Conservation (phyloP, 2,113 vertebrate genomes). For the Hystrix cristata region DNA sequence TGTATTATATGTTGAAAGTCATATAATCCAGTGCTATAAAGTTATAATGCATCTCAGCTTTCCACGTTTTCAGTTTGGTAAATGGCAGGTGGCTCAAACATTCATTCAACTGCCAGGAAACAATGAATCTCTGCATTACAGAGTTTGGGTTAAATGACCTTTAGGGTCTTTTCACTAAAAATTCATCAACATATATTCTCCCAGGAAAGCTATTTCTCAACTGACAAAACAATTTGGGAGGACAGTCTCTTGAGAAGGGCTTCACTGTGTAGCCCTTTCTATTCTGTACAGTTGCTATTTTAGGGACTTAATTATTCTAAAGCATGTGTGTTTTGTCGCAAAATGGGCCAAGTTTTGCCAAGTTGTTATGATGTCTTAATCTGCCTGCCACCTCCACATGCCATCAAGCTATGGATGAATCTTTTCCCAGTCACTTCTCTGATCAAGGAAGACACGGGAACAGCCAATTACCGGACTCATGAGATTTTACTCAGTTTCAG, state of each 20-base stretch:
- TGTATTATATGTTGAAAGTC: slow-evolving; percentile 5
- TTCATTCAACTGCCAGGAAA: neutral
- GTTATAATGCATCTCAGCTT: neutral
- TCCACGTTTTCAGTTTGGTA: neutral
- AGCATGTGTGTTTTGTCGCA: neutral
- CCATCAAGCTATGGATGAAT: neutral
- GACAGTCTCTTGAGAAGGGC: neutral
- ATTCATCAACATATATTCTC: slow-evolving; percentile 1
- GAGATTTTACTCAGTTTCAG: slow-evolving; percentile 8
- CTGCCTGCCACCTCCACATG: neutral
- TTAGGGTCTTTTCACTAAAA: slow-evolving; percentile 29
- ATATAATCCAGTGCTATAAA: neutral
- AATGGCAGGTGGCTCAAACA: neutral
- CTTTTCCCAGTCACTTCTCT: neutral
- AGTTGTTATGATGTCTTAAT: neutral
- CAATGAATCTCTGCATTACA: neutral
- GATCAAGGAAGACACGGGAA: neutral
- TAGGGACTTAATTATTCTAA: slow-evolving; percentile 41
- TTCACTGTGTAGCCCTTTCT: neutral
- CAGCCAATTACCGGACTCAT: neutral
- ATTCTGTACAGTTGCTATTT: neutral
- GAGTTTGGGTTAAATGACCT: slow-evolving; percentile 44
- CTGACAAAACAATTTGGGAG: neutral
- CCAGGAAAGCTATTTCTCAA: slow-evolving; percentile 34
- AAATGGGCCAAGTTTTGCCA: slow-evolving; percentile 13